A percentile compares a stretch with the other conserved stretches of the same genome.
phyloP scores from a whole-genome alignment of 1,140 invertebrate species.

The Drosophila littoralis region DNA sequence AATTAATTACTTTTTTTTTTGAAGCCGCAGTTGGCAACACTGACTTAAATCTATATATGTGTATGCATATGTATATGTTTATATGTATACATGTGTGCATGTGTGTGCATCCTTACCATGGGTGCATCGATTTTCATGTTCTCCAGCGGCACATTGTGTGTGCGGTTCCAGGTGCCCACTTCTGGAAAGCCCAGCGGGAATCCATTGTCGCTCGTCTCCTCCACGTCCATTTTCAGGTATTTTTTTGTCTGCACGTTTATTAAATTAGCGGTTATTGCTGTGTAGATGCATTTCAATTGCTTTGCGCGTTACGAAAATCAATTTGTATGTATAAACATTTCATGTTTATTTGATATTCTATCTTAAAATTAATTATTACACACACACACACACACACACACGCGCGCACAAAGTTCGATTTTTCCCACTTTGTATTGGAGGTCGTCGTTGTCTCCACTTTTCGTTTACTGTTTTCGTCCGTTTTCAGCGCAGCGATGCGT shows the following conservation, averaged over 20 bases:
- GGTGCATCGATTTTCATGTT: slow-evolving; percentile 93
- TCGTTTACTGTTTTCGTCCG: slow-evolving; percentile 41
- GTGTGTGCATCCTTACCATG: slow-evolving; percentile 85
- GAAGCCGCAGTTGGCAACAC: too few relatives aligned
- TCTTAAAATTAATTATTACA: slow-evolving; percentile 55
- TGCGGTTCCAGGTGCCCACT: slow-evolving; percentile 86
- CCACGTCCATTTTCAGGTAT: slow-evolving; percentile 47
- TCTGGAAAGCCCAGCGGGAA: slow-evolving; percentile 85
- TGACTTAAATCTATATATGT: background rate
- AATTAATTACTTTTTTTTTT: too few relatives aligned
- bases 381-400: slow-evolving; percentile 40
- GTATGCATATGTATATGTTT: background rate
- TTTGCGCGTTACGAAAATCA: slow-evolving; percentile 52
- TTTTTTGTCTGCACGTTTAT: slow-evolving; percentile 34
- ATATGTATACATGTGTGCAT: background rate
- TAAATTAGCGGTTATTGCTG: slow-evolving; percentile 33
- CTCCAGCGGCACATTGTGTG: slow-evolving; percentile 86
- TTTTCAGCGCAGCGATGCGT: slow-evolving; percentile 29
- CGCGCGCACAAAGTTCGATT: slow-evolving; percentile 67
- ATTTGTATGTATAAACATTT: slow-evolving; percentile 55
- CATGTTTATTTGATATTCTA: slow-evolving; percentile 46
- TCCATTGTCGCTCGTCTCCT: slow-evolving; percentile 65
- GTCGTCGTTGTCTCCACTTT: slow-evolving; percentile 65
- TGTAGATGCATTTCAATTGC: slow-evolving; percentile 23
- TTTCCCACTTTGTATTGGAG: slow-evolving; percentile 77